These are phyloP conservation scores for Alloplasta piceator DNA, from an alignment of 2,888 invertebrate genomes.

Conservation along the genomic window DNA sequence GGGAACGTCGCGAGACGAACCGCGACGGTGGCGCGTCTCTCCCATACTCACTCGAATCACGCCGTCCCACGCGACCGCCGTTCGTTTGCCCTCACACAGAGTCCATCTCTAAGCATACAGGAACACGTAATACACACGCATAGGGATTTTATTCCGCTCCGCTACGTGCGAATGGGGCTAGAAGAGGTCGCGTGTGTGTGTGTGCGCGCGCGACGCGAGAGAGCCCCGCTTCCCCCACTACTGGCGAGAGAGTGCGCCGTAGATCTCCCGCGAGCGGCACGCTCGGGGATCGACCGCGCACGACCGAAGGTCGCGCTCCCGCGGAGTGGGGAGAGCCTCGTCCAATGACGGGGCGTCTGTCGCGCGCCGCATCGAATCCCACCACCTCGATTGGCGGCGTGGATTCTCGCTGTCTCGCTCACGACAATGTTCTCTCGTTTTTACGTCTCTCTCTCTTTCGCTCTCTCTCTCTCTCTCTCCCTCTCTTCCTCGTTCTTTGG, in stretches of 20 bases:
- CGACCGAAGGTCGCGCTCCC: slow-evolving; percentile 57
- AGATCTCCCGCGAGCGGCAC: slow-evolving; percentile 66
- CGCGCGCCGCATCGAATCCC: slow-evolving; percentile 82
- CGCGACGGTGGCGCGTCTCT: slow-evolving; percentile 55
- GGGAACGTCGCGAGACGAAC: slow-evolving; percentile 30
- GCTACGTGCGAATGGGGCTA: slow-evolving; percentile 27
- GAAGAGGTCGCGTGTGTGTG: slow-evolving; percentile 63
- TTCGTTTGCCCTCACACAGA: slow-evolving; percentile 37
- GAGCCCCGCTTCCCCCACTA: slow-evolving; percentile 63
- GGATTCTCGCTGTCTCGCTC: slow-evolving; percentile 52
- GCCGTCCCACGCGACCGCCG: slow-evolving; percentile 65
- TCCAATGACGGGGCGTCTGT: slow-evolving; percentile 77
- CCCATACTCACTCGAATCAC: slow-evolving; percentile 61
- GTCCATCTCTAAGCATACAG: slow-evolving; percentile 8
- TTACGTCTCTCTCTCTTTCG: slow-evolving; percentile 7
- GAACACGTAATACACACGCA: background rate
- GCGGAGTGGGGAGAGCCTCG: slow-evolving; percentile 67
- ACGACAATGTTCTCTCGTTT: slow-evolving; percentile 44
- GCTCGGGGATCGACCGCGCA: slow-evolving; percentile 76
- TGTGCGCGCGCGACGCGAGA: slow-evolving; percentile 28
- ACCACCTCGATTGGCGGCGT: slow-evolving; percentile 74
- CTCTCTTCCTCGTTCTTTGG: slow-evolving; percentile 3
- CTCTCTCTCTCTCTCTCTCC: slow-evolving; percentile 36
- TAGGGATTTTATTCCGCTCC: slow-evolving; percentile 16
- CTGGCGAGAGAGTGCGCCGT: slow-evolving; percentile 53